Evolutionary conservation across 2,888 invertebrate genomes (phyloP), one percentile per base, ranked within the genome.

Genomic region (Thera obeliscata): DNA sequence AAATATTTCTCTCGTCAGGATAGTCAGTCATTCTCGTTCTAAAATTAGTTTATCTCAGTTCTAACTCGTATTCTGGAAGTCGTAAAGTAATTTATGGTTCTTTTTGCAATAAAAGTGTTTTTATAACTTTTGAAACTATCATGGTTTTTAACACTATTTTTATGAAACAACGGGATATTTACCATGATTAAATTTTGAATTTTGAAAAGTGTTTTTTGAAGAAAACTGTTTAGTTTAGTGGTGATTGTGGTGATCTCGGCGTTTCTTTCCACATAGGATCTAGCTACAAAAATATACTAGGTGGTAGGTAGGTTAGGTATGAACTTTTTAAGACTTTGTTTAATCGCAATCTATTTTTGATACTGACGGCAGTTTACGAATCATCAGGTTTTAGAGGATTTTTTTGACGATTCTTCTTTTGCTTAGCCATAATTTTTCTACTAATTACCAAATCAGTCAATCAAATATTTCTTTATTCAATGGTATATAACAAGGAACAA

Each of bases 11-110:
- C 38, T 56, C 56, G 2, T 6, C 41, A 12, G 12, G 12, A 11
- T 7, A 6, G 38, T 56, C 56, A n/a, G 41, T 56, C n/a, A 56
- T 56, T 56, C 56, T 38, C 12, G 12, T 38, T 56, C 56, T 38
- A 56, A 56, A 56, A 64, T 55, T 56, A 61, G 33, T n/a, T n/a
- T 8, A 33, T 52, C 7, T 8, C 33, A 33, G 7, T 49, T 50
- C 22, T 22, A 49, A n/a, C 36, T 55, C 55, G 11, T 55, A 55
- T 55, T 56, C 12, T 22, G 9, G 56, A n/a, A 3, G 56, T 41
- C 60, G 60, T 60, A 52, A 59, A 59, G 46, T 52, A 12, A 9
- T 61, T 49, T 52, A 49, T 43, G 56, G 38, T 38, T 5, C 38
- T 5, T 55, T 5, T 12, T 46, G 33, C 33, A 52, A 57, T 52